Evolutionary conservation across 2,888 invertebrate genomes (phyloP), one percentile per base, ranked within the genome.

Genomic region (Biston betularia): DNA sequence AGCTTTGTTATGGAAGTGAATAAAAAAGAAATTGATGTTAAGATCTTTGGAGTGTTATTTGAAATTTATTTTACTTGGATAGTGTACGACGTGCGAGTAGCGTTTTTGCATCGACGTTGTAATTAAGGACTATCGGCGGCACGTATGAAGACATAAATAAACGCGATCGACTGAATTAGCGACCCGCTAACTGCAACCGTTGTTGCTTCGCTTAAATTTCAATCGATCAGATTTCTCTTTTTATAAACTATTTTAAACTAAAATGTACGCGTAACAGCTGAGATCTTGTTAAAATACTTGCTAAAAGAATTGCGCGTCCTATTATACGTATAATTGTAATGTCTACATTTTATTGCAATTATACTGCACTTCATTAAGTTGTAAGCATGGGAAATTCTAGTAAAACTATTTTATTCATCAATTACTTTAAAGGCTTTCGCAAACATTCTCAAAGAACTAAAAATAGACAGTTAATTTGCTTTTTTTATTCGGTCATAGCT

Each of bases 131-230:
- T 89, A 92, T 92, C 92, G 92, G 90, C 92, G 92, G 91, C 87
- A 79, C 82, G 90, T 93, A 93, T 93, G 92, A 92, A 93, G 93
- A 93, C 93, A 92, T 93, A 93, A 93, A 93, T 93, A 92, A 91
- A 84, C 75, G 87, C 82, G 87, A 84, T 84, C 84, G 79, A 77
- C 79, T 83, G 89, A 91, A 89, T 91, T 89, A 90, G 90, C 88
- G 80, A 79, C 79, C 77, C 69, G 78, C 79, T 79, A 75, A 77
- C 83, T 79, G 78, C 76, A 71, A 80, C 78, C 83, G 80, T 81
- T 77, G 77, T 81, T 77, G 77, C 76, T 79, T 74, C 79, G 77
- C 82, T 85, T 85, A 86, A 87, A 88, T 88, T 89, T 87, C 89
- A 85, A 89, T 88, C 89, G 89, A 90, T 89, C 82, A 74, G 75